Conservation (phyloP, 2,113 vertebrate genomes). For the Phainopepla nitens region DNA sequence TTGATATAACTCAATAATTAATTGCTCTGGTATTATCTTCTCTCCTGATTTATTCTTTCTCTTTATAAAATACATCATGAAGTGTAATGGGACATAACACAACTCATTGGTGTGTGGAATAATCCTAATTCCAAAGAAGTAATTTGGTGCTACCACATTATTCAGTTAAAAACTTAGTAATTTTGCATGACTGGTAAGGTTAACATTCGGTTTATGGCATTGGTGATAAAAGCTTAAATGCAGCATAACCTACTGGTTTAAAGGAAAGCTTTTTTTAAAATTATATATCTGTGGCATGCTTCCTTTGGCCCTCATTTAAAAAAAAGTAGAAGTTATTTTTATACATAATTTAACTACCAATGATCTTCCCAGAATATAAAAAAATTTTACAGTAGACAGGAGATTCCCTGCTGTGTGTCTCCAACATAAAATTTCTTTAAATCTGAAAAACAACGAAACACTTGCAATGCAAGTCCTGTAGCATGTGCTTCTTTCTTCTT, state of each 20-base stretch:
- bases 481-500: background rate
- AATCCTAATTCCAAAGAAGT: background rate
- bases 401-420: background rate
- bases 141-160: background rate
- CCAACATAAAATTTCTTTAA: background rate
- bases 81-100: background rate
- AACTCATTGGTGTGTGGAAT: background rate
- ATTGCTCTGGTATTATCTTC: background rate
- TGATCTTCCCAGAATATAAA: background rate
- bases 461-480: background rate
- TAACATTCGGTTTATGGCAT: background rate
- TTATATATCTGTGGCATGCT: rapidly evolving
- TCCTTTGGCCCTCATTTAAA: background rate
- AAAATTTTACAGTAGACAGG: background rate
- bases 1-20: background rate
- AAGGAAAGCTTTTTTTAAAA: background rate
- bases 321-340: background rate
- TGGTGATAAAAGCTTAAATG: background rate
- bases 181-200: background rate
- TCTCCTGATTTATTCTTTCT: background rate
- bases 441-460: background rate
- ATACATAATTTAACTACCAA: background rate
- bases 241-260: background rate
- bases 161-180: background rate
- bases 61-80: background rate